phyloP scores from a whole-genome alignment of 2,113 vertebrate species.

The Microcebus lehilahytsara region DNA sequence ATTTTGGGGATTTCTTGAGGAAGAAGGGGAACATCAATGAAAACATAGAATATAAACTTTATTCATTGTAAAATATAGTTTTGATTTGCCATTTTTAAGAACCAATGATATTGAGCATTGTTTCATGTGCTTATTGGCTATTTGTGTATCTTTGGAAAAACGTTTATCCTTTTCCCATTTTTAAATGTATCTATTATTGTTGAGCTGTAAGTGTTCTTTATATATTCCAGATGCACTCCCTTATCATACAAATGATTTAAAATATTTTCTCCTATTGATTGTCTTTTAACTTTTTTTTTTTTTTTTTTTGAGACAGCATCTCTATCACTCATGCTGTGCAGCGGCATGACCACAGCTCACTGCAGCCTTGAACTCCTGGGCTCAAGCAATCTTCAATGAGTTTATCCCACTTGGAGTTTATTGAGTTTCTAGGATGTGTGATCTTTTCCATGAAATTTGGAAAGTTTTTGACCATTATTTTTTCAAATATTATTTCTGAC shows the following conservation, averaged over 20 bases:
- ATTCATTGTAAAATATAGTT: neutral
- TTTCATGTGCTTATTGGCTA: neutral
- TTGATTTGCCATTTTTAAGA: neutral
- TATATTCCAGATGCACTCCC: neutral
- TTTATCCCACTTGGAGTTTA: neutral
- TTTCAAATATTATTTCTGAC: neutral
- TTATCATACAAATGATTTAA: neutral
- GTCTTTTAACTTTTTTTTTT: no score
- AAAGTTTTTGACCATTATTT: neutral
- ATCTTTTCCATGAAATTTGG: neutral
- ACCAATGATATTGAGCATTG: neutral
- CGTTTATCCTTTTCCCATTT: neutral
- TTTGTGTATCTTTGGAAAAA: neutral
- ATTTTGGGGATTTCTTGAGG: neutral
- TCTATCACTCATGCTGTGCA: no score
- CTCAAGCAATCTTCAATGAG: neutral
- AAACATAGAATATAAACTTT: neutral
- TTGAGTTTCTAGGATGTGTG: neutral
- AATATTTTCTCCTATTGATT: neutral
- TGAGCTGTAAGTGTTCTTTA: neutral
- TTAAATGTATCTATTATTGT: neutral
- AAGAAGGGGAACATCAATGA: neutral
- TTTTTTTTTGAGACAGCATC: no score
- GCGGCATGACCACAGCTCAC: no score
- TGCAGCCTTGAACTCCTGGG: no score